Conservation (phyloP, 2,113 vertebrate species). For the Oreochromis spilurus region DNA sequence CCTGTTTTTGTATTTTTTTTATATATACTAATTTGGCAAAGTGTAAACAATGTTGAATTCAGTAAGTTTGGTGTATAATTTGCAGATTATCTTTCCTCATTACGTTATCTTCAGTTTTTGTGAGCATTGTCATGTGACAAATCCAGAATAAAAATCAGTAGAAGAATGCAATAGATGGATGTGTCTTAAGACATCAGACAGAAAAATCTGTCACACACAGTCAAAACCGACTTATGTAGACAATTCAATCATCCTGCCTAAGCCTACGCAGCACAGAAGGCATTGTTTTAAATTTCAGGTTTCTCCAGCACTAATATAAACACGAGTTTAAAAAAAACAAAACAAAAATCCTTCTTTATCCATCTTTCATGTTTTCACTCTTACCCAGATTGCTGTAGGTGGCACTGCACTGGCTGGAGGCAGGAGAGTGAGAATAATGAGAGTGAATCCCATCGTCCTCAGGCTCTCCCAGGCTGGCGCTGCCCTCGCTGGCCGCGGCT, state of each 20-base stretch:
- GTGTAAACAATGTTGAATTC: not conserved
- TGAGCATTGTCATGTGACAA: not conserved
- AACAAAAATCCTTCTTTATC: not conserved
- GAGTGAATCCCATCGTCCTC: constrained; percentile 71
- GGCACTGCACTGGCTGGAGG: constrained; percentile 83
- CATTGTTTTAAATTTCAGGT: not conserved
- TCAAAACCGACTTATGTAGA: not conserved
- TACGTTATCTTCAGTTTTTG: not conserved
- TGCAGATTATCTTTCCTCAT: not conserved
- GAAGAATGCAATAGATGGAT: not conserved
- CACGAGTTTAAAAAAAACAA: not conserved
- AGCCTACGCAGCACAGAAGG: not conserved
- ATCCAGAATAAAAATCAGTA: not conserved
- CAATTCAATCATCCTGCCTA: not conserved
- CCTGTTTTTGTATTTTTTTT: not conserved
- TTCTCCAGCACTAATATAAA: not conserved
- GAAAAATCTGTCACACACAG: not conserved
- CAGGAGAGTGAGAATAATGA: constrained; percentile 69
- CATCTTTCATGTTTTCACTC: not conserved
- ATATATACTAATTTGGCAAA: not conserved
- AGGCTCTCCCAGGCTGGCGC: constrained; percentile 58
- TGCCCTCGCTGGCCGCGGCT: constrained; percentile 48
- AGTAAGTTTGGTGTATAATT: not conserved
- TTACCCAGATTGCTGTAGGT: constrained; percentile 95
- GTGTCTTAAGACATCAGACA: not conserved